Base-by-base conservation (phyloP, 2,113 vertebrate genomes). In the Hoplias malabaricus region DNA sequence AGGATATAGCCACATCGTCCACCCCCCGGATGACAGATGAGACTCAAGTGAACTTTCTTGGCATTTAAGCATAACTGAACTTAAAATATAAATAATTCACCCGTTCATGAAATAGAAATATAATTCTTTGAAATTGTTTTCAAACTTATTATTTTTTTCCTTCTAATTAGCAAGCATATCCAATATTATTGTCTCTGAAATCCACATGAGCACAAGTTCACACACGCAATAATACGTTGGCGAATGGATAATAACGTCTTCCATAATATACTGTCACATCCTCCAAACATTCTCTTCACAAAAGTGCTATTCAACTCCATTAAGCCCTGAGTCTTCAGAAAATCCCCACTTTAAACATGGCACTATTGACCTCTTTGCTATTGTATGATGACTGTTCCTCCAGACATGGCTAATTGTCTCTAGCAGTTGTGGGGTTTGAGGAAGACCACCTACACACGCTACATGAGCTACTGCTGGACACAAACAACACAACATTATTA, bases 391-490 rank as follows among this genome's bases (percentile, higher is more conserved):
- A 71, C 82, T 80, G 73, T 80, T 83, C 81, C 69, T 80, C 69
- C 36, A 83, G 78, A 83, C 78, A 73, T 36, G 69, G 82, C 82
- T 83, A 83, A 80, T 83, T 83, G 82, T 83, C 73, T 80, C 63
- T 63, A 69, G 73, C 54, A 31, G 56, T 76, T 43, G 68, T 50
- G 54, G 27, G 73, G 59, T 54, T 53, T 77, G 69, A 82, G 73
- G 59, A 72, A 75, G 76, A 81, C 84, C 84, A 83, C 84, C 80
- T 83, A 83, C 84, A 80, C 54, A 71, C 16, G 34, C n/a, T 9
- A 21, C 43, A 59, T 34, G 57, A 19, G 48, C 43, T 68, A 62
- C 69, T 69, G 46, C 27, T 57, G 56, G 63, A 69, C 36, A 54
- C 65, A 78, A 72, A 73, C 83, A 68, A 61, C 54, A 57, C 53